Conservation (phyloP, 2,113 vertebrate genomes). For the Daphoenositta chrysoptera region DNA sequence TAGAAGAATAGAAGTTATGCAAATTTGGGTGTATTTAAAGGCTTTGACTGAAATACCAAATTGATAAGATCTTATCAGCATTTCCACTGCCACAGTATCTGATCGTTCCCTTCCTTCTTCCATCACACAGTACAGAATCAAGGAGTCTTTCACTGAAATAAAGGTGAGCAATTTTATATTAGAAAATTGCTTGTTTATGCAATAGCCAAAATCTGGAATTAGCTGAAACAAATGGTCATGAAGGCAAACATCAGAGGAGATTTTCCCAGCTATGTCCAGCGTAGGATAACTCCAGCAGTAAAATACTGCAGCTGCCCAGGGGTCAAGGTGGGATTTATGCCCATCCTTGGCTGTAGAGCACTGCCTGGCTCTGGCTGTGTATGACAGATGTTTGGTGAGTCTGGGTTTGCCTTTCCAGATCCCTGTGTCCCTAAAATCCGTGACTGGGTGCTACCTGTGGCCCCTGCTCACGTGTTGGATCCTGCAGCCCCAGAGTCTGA, state of each 20-base stretch:
- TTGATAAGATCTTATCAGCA: not conserved
- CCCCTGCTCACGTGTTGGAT: not conserved
- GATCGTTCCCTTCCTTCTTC: not conserved
- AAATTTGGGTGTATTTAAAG: not conserved
- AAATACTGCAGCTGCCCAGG: not conserved
- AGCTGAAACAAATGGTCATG: not conserved
- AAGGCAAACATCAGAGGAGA: not conserved
- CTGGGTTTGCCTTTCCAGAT: not conserved
- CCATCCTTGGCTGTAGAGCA: not conserved
- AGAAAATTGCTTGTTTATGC: not conserved
- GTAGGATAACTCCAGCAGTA: not conserved
- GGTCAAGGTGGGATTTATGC: not conserved
- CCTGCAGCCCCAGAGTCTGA: not conserved
- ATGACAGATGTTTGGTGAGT: not conserved
- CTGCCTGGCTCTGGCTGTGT: not conserved
- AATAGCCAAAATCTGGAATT: not conserved
- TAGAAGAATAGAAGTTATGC: not conserved
- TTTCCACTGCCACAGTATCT: not conserved
- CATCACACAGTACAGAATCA: not conserved
- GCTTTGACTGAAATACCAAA: not conserved
- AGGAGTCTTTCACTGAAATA: conserved; percentile 12
- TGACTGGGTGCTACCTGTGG: not conserved
- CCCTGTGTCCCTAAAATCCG: not conserved
- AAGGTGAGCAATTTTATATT: not conserved
- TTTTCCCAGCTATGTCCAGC: not conserved